Conservation (phyloP, 2,113 vertebrate genomes). For the Ceyx cyanopectus region DNA sequence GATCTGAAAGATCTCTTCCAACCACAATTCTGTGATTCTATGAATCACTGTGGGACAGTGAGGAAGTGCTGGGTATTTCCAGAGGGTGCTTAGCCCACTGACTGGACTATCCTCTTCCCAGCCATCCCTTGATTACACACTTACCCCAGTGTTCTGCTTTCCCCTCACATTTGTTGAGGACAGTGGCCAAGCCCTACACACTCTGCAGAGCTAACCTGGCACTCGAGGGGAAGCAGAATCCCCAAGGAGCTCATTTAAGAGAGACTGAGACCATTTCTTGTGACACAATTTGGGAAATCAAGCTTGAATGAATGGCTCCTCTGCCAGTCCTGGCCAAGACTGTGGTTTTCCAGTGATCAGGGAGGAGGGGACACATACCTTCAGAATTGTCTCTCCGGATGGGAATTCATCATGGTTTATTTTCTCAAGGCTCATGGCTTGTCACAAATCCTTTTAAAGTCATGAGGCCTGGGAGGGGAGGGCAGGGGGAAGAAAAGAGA, state of each 20-base stretch:
- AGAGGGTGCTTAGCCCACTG: not conserved
- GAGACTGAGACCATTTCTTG: fast-evolving
- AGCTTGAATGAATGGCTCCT: not conserved
- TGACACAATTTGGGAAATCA: not conserved
- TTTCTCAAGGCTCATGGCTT: conserved; percentile 68
- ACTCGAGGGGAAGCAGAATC: not conserved
- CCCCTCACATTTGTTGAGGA: not conserved
- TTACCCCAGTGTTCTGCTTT: not conserved
- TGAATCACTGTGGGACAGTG: not conserved
- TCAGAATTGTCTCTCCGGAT: conserved; percentile 19
- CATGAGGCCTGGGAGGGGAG: not conserved
- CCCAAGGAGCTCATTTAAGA: not conserved
- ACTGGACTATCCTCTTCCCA: not conserved
- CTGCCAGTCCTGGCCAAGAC: conserved; percentile 32
- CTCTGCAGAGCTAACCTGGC: not conserved
- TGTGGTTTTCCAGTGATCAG: conserved; percentile 51
- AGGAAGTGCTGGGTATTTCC: not conserved
- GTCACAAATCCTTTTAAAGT: conserved; percentile 62
- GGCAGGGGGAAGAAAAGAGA: not conserved
- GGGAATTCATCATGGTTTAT: conserved; percentile 64
- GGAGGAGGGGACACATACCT: conserved; percentile 25
- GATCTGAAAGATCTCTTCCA: not conserved
- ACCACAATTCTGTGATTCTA: not conserved
- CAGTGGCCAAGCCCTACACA: fast-evolving
- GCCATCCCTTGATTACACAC: too few species aligned